Percentiles rank a stretch among this genome's conserved stretches.
Conservation (phyloP, 2,888 invertebrate genomes). For the Cosmopolites sordidus region DNA sequence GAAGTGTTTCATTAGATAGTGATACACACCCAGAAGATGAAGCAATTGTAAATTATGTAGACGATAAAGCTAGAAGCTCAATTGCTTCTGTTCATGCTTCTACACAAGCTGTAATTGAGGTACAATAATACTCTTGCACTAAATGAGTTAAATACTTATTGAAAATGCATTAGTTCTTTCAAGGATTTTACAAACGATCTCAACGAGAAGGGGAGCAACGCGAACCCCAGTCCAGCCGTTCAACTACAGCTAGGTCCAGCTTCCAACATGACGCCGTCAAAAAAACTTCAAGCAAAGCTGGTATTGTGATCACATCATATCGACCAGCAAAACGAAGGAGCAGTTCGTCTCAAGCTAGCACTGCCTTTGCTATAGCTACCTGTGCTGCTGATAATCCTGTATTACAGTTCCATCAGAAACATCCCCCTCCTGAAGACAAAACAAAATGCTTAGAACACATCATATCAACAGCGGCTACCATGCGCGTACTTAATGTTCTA, state of each 20-base stretch:
- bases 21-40: conserved; percentile 30
- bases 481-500: conserved; percentile 85
- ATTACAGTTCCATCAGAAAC: conserved; percentile 51
- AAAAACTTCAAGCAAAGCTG: conserved; percentile 65
- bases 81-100: conserved; percentile 24
- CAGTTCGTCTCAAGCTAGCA: conserved; percentile 81
- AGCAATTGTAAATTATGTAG: conserved; percentile 1
- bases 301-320: conserved; percentile 87
- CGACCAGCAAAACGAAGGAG: conserved; percentile 83
- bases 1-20: conserved; percentile 34
- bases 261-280: conserved; percentile 59
- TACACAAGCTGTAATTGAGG: conserved; percentile 22
- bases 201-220: conserved; percentile 20
- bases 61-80: conserved; percentile 16
- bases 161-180: conserved; percentile 14
- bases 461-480: conserved; percentile 89
- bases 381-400: conserved; percentile 81
- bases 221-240: conserved; percentile 15
- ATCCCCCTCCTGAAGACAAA: conserved; percentile 49
- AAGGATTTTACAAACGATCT: conserved; percentile 20
- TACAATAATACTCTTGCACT: conserved; percentile 7
- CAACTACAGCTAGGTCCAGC: conserved; percentile 52
- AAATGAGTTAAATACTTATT: neutral
- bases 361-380: conserved; percentile 87
- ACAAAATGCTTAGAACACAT: conserved; percentile 65